Evolutionary conservation across 2,888 invertebrate species (phyloP).

Genomic region (Oscheius sp.): DNA sequence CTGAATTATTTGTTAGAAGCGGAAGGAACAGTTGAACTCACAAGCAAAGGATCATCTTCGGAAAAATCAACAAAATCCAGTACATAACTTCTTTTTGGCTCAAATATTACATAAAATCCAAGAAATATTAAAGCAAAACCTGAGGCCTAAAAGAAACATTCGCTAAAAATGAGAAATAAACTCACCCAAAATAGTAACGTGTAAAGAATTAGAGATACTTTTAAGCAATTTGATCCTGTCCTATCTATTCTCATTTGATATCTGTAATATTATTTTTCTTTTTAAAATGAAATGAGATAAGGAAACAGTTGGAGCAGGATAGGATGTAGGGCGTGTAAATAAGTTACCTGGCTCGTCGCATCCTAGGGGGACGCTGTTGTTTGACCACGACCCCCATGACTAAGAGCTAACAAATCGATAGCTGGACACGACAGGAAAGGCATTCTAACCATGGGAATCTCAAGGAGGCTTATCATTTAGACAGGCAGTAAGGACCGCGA

Average conservation of each 20-base stretch:
- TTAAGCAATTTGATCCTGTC: constrained; percentile 28
- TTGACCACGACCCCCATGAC: constrained; percentile 14
- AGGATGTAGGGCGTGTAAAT: constrained; percentile 6
- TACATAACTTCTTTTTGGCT: constrained; percentile 69
- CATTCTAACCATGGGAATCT: not conserved
- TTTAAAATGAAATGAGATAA: not conserved
- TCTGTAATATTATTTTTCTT: not conserved
- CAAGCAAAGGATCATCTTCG: constrained; percentile 69
- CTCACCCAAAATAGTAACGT: constrained; percentile 43
- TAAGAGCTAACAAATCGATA: constrained; percentile 28
- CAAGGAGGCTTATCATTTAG: no score
- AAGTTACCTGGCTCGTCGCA: constrained; percentile 31
- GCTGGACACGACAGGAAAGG: constrained; percentile 3
- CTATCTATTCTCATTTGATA: constrained; percentile 33
- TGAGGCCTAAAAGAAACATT: constrained; percentile 39
- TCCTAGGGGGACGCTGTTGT: constrained; percentile 6
- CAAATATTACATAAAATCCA: constrained; percentile 70
- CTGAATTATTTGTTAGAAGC: constrained; percentile 30
- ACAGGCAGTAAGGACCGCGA: no score
- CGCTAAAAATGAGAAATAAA: not conserved
- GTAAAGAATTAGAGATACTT: constrained; percentile 37
- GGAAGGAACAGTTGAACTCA: constrained; percentile 35
- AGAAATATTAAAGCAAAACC: constrained; percentile 68
- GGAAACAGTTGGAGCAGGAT: not conserved
- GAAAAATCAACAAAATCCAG: constrained; percentile 71